Conservation (phyloP, 2,888 invertebrate species). For the Ichneumoninae sp. region DNA sequence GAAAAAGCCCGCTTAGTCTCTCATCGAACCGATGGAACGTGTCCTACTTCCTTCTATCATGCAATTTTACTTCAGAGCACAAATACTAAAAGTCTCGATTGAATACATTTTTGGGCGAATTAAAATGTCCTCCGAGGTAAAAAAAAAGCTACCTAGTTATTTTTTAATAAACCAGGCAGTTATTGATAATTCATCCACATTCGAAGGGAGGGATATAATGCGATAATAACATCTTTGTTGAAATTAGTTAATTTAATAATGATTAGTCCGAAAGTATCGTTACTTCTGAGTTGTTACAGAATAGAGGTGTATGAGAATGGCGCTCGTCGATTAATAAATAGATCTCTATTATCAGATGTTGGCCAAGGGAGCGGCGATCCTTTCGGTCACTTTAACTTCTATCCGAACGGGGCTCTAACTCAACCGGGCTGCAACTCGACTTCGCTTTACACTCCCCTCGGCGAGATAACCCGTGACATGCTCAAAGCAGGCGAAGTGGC, state of each 20-base stretch:
- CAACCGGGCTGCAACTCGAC: constrained; percentile 83
- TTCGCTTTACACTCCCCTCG: constrained; percentile 72
- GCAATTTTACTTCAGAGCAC: constrained; percentile 4
- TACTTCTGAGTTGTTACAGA: not conserved
- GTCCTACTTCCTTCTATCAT: constrained; percentile 5
- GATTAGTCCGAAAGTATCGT: not conserved
- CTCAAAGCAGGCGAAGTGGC: constrained; percentile 80
- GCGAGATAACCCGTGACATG: constrained; percentile 74
- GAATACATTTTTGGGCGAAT: constrained; percentile 19
- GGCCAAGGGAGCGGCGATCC: constrained; percentile 81
- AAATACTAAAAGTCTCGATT: not conserved
- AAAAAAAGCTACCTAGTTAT: not conserved
- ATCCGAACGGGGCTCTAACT: constrained; percentile 80
- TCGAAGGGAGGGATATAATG: not conserved
- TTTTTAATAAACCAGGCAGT: too few species aligned
- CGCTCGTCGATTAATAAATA: constrained; percentile 1
- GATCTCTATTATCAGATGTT: constrained; percentile 66
- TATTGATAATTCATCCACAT: not conserved
- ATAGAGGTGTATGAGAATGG: not conserved
- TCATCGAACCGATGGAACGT: constrained; percentile 5
- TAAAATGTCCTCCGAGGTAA: not conserved
- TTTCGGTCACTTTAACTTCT: constrained; percentile 83
- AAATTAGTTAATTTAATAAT: not conserved
- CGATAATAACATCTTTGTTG: not conserved
- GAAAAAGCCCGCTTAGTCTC: not conserved